These are phyloP conservation scores for Drosophila acutilabella DNA, from an alignment of 2,888 invertebrate genomes.

Conservation along the genomic window DNA sequence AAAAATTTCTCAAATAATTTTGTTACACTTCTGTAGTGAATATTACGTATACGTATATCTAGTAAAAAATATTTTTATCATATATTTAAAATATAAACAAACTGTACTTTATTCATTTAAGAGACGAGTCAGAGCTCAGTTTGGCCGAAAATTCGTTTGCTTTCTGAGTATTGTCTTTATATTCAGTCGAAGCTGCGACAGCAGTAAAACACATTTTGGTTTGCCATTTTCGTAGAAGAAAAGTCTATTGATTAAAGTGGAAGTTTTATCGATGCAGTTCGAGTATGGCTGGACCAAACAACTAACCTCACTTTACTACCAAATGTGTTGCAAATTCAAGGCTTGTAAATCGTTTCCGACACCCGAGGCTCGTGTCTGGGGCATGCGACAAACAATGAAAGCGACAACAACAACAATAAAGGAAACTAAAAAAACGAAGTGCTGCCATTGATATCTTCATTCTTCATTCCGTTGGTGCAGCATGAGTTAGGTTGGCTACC, in stretches of 20 bases:
- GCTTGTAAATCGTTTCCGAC: slow-evolving; percentile 74
- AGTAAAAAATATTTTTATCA: no score
- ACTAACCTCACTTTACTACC: slow-evolving; percentile 16
- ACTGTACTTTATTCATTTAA: no score
- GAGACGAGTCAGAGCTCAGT: no score
- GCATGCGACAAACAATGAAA: slow-evolving; percentile 47
- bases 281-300: slow-evolving; percentile 28
- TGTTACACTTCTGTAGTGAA: no score
- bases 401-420: slow-evolving; percentile 18
- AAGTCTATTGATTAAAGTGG: neutral
- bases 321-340: slow-evolving; percentile 30
- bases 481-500: slow-evolving; percentile 33
- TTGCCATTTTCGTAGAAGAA: neutral
- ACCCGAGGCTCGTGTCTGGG: slow-evolving; percentile 53
- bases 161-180: no score
- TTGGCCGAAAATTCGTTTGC: no score
- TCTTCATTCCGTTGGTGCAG: slow-evolving; percentile 54
- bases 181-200: no score
- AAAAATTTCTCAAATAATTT: no score
- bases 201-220: neutral
- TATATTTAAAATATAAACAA: no score
- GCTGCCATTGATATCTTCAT: slow-evolving; percentile 34
- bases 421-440: neutral
- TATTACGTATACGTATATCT: no score
- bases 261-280: slow-evolving; percentile 19